Conservation (phyloP, 2,113 vertebrate species). For the Tiliqua scincoides region DNA sequence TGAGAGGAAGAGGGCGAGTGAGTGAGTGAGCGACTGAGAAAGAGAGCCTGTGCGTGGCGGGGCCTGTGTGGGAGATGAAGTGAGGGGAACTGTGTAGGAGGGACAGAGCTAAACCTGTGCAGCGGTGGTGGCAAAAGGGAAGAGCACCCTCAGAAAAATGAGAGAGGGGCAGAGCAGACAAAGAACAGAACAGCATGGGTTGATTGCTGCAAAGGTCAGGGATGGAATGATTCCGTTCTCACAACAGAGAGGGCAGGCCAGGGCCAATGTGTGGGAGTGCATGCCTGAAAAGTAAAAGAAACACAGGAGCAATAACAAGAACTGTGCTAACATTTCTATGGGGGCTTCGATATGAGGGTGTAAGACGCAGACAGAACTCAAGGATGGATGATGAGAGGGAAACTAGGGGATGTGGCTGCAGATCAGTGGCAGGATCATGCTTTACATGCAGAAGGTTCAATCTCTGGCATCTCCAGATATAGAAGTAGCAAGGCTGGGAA, state of each 20-base stretch:
- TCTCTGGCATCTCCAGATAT: no score
- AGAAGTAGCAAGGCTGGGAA: no score
- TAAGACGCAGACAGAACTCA: no score
- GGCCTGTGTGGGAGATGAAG: constrained; percentile 36
- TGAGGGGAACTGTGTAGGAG: constrained; percentile 36
- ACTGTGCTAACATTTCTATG: not conserved
- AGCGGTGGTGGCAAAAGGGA: constrained; percentile 37
- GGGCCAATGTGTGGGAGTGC: not conserved
- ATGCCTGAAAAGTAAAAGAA: not conserved
- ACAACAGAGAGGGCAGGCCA: not conserved
- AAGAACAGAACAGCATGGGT: not conserved
- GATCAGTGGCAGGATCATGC: no score
- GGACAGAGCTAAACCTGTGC: constrained; percentile 41
- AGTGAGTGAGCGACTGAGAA: not conserved
- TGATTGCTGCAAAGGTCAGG: not conserved
- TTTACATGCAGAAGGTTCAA: no score
- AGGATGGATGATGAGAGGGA: not conserved
- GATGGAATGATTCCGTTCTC: not conserved
- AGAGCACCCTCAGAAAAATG: constrained; percentile 14
- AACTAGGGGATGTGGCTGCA: not conserved
- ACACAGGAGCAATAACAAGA: not conserved
- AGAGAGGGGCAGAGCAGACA: not conserved
- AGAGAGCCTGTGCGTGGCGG: constrained; percentile 41
- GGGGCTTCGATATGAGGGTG: not conserved
- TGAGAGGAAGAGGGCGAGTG: constrained; percentile 20